Percentiles rank a stretch among this genome's conserved stretches.
These are phyloP conservation scores for Mormyrus lacerda DNA, from an alignment of 2,113 vertebrate genomes.

Conservation along the genomic window DNA sequence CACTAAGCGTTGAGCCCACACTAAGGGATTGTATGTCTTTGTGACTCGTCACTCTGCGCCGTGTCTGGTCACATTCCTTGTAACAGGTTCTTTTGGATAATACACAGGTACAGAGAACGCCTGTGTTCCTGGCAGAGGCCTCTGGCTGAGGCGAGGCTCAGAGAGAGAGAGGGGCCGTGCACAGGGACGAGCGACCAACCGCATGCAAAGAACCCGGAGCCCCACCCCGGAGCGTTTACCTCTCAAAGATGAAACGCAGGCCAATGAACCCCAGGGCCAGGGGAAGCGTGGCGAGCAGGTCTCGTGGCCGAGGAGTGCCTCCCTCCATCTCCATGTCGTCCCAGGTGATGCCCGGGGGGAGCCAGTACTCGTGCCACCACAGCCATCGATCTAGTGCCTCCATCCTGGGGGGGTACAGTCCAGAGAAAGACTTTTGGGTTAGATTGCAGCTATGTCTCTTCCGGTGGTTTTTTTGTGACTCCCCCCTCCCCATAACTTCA, in stretches of 20 bases:
- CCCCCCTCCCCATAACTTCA: background rate
- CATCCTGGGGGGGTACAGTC: slow-evolving; percentile 57
- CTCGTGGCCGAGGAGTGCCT: slow-evolving; percentile 59
- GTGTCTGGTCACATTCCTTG: background rate
- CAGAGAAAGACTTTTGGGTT: background rate
- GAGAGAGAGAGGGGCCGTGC: background rate
- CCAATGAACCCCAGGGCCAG: slow-evolving; percentile 66
- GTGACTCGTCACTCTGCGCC: background rate
- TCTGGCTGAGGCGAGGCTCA: background rate
- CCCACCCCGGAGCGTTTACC: slow-evolving; percentile 54
- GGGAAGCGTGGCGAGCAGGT: slow-evolving; percentile 69
- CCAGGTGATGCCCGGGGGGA: slow-evolving; percentile 76
- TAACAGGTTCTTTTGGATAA: background rate
- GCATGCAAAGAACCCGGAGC: background rate
- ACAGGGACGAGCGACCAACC: background rate
- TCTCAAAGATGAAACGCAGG: slow-evolving; percentile 70
- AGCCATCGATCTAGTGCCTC: slow-evolving; percentile 67
- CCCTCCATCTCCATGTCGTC: slow-evolving; percentile 61
- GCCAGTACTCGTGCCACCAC: slow-evolving; percentile 75
- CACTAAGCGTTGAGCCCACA: slow-evolving; percentile 16
- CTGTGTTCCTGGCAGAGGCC: background rate
- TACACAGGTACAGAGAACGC: background rate
- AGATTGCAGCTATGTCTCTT: background rate
- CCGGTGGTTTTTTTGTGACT: too few relatives aligned
- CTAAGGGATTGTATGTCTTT: slow-evolving; percentile 17